These are phyloP conservation scores for Sepiola atlantica DNA, from an alignment of 2,888 invertebrate genomes.

Conservation along the genomic window DNA sequence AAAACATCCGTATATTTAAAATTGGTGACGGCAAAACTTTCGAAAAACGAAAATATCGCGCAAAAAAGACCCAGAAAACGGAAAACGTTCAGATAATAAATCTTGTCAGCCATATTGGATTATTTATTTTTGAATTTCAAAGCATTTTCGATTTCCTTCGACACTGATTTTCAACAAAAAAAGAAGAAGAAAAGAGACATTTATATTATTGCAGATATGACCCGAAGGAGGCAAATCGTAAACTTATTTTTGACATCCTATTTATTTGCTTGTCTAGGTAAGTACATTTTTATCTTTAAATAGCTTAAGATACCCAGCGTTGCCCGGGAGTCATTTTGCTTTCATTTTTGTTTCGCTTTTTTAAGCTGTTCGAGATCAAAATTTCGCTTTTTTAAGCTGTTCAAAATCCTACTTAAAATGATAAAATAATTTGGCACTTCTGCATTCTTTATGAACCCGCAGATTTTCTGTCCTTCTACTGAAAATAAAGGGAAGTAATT, in stretches of 20 bases:
- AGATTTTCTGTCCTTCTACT: too few species aligned
- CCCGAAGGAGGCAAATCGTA: neutral
- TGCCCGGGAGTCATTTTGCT: too few species aligned
- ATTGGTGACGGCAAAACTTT: neutral
- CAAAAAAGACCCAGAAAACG: neutral
- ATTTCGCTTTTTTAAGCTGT: too few species aligned
- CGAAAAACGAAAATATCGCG: neutral
- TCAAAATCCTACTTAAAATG: too few species aligned
- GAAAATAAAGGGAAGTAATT: too few species aligned
- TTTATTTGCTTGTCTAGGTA: neutral
- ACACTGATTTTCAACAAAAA: too few species aligned
- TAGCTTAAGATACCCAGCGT: too few species aligned
- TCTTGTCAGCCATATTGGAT: neutral
- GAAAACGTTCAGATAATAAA: neutral
- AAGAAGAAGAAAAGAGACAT: too few species aligned
- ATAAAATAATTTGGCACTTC: too few species aligned
- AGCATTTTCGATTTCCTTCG: neutral
- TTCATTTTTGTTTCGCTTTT: too few species aligned
- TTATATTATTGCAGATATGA: neutral
- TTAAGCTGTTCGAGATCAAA: too few species aligned
- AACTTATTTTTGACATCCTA: neutral
- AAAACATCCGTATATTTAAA: neutral
- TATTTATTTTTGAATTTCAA: neutral
- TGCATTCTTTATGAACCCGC: too few species aligned
- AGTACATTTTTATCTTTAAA: neutral